Conservation (phyloP, 2,113 vertebrate genomes). For the Paramisgurnus dabryanus region DNA sequence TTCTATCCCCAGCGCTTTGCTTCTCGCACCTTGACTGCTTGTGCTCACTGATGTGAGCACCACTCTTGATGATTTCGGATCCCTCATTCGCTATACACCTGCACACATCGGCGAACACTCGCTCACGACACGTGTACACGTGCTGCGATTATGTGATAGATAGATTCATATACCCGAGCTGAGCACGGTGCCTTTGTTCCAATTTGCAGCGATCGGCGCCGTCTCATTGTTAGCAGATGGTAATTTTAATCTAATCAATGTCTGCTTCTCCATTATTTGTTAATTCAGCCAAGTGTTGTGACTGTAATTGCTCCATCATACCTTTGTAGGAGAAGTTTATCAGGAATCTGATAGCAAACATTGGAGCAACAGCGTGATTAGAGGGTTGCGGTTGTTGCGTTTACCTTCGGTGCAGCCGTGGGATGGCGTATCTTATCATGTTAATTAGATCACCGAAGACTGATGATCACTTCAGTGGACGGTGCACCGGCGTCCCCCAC, state of each 20-base stretch:
- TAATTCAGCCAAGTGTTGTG: slow-evolving; percentile 23
- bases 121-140: not conserved
- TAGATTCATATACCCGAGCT: slow-evolving; percentile 4
- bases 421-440: slow-evolving; percentile 51
- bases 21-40: not conserved
- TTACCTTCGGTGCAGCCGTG: slow-evolving; percentile 34
- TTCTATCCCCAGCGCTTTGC: not conserved
- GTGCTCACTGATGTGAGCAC: not conserved
- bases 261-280: slow-evolving; percentile 37
- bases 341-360: slow-evolving; percentile 6
- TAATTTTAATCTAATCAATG: slow-evolving; percentile 36
- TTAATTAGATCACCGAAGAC: slow-evolving; percentile 59
- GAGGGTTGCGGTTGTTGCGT: slow-evolving; percentile 9
- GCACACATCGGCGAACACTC: not conserved
- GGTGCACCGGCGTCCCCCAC: slow-evolving; percentile 8
- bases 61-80: slow-evolving; percentile 5
- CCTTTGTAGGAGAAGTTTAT: slow-evolving; percentile 18
- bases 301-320: slow-evolving; percentile 35
- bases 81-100: not conserved
- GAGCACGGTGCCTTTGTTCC: not conserved
- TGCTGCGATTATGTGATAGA: not conserved
- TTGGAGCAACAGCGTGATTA: not conserved
- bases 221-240: slow-evolving; percentile 27
- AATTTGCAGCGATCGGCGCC: not conserved
- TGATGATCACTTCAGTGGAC: slow-evolving; percentile 52